Percentiles rank a stretch among this genome's conserved stretches.
These are phyloP conservation scores for Tenthredo notha DNA, from an alignment of 2,888 invertebrate species.

Conservation along the genomic window DNA sequence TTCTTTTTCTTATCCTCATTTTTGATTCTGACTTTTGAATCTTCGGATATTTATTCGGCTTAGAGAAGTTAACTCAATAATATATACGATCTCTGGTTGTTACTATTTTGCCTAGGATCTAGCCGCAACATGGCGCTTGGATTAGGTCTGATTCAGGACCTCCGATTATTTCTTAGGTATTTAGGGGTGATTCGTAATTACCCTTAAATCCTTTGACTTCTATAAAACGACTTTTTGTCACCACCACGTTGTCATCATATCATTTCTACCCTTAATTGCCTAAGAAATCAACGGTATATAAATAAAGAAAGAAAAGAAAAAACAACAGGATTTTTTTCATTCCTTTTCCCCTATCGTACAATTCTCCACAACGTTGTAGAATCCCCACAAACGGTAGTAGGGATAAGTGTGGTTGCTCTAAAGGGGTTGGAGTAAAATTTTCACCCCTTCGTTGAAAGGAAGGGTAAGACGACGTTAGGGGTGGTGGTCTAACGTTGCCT, in stretches of 20 bases:
- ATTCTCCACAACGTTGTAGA: neutral
- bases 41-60: neutral
- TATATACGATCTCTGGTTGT: slow-evolving; percentile 6
- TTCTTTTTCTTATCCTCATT: neutral
- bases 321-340: no score
- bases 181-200: neutral
- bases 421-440: slow-evolving; percentile 55
- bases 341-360: neutral
- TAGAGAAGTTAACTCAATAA: neutral
- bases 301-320: no score
- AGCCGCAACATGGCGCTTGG: slow-evolving; percentile 51
- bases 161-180: neutral
- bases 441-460: slow-evolving; percentile 57
- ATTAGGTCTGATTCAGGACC: slow-evolving; percentile 41
- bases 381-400: slow-evolving; percentile 20
- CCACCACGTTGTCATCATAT: no score
- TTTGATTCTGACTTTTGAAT: neutral
- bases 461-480: slow-evolving; percentile 71
- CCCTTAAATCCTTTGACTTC: no score
- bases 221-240: no score
- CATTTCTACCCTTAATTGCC: no score
- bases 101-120: slow-evolving; percentile 40
- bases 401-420: slow-evolving; percentile 53
- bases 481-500: slow-evolving; percentile 69
- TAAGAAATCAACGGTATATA: no score